Base-by-base conservation (phyloP, 1,140 invertebrate species). In the Calephelis virginiensis region DNA sequence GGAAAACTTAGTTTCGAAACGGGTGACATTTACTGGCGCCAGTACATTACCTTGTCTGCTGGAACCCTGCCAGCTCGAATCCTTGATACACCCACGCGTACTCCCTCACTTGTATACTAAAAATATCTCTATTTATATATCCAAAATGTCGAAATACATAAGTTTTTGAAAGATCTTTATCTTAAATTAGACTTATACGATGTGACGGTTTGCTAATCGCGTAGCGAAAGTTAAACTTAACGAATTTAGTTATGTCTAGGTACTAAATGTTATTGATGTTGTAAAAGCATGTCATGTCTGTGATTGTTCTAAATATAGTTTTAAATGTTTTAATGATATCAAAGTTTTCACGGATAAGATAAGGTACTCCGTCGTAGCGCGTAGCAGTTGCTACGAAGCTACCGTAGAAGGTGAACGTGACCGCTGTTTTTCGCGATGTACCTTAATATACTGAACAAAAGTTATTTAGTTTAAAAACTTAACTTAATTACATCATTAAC, bases 21-120 rank as follows among this genome's bases (percentile, higher is more conserved):
- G 66, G 73, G 71, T 28, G 77, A 85, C 81, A 85, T 85, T 87
- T 82, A 82, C 79, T 85, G 83, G 80, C 84, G 83, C 78, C 83
- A 73, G 69, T 72, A 84, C 82, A 85, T 85, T 79, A 86, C 80
- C 82, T 83, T 81, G 83, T 77, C 83, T 76, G 63, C 81, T 87
- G 83, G 82, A 83, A 45, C 50, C 46, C 53, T 73, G 85, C 85
- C 85, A 85, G 71, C 70, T 63, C 69, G 7, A 68, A 63, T 64
- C 67, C 67, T 63, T 64, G 67, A 65, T 48, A 62, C 49, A 64
- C 63, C 62, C 45, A 48, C 53, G 53, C 65, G 63, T 67, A 75
- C 70, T 73, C 69, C 28, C 28, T 28, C 28, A 4, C 28, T 28
- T 28, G 28, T n/a, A n/a, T n/a, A n/a, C n/a, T n/a, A n/a, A n/a